Conservation (phyloP, 2,797 vertebrate genomes). For the Malacoraja senta region DNA sequence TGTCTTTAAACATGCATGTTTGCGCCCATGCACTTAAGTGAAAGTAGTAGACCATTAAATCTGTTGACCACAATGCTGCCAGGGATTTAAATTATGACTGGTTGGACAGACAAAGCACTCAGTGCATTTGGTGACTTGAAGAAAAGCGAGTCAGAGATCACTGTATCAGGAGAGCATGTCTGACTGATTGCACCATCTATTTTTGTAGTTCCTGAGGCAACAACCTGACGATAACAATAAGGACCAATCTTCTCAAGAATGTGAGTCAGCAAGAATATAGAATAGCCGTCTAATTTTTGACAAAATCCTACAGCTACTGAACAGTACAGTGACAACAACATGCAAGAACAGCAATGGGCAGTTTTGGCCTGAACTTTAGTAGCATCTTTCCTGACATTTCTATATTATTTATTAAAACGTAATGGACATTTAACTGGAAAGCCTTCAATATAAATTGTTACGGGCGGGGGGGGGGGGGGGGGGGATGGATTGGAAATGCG, state of each 20-base stretch:
- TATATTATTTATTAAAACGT: too few relatives aligned
- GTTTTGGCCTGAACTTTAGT: too few relatives aligned
- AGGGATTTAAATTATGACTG: background rate
- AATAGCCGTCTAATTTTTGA: background rate
- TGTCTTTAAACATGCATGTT: background rate
- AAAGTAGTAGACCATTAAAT: background rate
- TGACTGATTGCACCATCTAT: background rate
- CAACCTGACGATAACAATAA: background rate
- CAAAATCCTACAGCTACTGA: background rate
- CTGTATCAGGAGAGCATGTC: background rate
- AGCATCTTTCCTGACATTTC: too few relatives aligned
- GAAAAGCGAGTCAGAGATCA: background rate
- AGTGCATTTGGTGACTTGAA: background rate
- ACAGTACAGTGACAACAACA: background rate
- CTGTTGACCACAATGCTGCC: background rate
- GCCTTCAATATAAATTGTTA: too few relatives aligned
- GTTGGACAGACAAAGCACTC: background rate
- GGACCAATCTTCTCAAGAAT: background rate
- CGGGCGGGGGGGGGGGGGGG: too few relatives aligned
- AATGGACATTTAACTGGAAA: too few relatives aligned
- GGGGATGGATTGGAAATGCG: too few relatives aligned
- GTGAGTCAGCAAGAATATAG: background rate
- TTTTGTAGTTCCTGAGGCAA: background rate
- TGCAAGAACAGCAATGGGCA: background rate
- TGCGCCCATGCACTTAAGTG: too few relatives aligned